Evolutionary conservation across 2,113 vertebrate species (phyloP).

Genomic region (Anolis carolinensis): DNA sequence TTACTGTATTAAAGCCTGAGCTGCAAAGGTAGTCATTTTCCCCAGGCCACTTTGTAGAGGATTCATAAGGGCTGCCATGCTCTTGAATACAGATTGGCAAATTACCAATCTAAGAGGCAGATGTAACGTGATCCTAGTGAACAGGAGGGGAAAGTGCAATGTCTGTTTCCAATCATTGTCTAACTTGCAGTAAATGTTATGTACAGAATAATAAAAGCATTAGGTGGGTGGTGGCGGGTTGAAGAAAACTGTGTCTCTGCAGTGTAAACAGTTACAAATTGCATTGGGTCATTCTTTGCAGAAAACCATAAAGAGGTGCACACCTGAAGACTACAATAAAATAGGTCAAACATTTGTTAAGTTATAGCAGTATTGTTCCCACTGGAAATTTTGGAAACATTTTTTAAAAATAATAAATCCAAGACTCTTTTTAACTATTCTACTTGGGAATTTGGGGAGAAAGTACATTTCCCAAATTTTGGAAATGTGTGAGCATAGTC

Average conservation of each 20-base stretch:
- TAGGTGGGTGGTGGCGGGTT: not conserved
- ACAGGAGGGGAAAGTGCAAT: not conserved
- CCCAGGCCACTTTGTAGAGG: constrained; percentile 6
- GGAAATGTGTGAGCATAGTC: no score
- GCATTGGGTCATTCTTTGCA: not conserved
- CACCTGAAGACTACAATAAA: not conserved
- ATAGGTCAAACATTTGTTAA: not conserved
- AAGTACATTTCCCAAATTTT: no score
- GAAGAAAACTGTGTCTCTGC: not conserved
- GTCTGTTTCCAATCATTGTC: not conserved
- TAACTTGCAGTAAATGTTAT: constrained; percentile 4
- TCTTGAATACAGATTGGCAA: constrained; percentile 16
- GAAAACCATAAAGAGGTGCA: not conserved
- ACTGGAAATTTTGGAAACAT: no score
- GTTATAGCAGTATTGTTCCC: no score
- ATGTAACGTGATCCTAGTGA: not conserved
- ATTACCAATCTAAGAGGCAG: constrained; percentile 5
- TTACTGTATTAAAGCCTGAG: constrained; percentile 19
- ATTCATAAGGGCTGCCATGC: constrained; percentile 24
- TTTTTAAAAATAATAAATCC: no score
- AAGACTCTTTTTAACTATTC: no score
- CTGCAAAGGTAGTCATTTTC: constrained; percentile 29
- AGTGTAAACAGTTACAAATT: not conserved
- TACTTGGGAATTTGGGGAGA: no score
- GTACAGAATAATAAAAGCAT: not conserved